Conservation (phyloP, 2,113 vertebrate species). For the Microcebus murinus region DNA sequence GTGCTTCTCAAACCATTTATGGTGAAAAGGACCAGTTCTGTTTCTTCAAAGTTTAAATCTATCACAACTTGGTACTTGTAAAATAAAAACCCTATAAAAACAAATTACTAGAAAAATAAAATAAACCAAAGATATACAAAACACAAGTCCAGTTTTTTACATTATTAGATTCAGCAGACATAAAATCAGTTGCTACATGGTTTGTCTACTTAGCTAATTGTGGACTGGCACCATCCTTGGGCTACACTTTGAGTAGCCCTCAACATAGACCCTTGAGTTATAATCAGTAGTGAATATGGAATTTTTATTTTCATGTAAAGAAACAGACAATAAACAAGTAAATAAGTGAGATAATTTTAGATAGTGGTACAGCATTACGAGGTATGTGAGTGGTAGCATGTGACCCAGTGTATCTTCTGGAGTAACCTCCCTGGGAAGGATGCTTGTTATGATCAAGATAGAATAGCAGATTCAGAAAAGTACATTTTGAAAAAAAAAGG, state of each 20-base stretch:
- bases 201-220: neutral
- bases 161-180: neutral
- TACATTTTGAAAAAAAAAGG: neutral
- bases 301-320: neutral
- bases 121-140: neutral
- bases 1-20: neutral
- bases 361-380: neutral
- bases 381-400: too few species aligned
- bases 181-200: neutral
- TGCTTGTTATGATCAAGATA: neutral
- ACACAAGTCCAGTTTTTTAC: neutral
- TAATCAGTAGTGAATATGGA: neutral
- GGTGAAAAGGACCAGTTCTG: neutral
- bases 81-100: neutral
- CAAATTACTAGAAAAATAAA: slow-evolving; percentile 1
- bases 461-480: neutral
- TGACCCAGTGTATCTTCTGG: neutral
- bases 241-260: neutral
- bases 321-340: neutral
- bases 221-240: neutral
- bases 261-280: neutral
- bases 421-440: neutral
- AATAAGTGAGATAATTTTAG: neutral
- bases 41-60: neutral
- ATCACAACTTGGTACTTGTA: neutral